These are phyloP conservation scores for Syritta pipiens DNA, from an alignment of 2,888 invertebrate genomes.

Conservation along the genomic window DNA sequence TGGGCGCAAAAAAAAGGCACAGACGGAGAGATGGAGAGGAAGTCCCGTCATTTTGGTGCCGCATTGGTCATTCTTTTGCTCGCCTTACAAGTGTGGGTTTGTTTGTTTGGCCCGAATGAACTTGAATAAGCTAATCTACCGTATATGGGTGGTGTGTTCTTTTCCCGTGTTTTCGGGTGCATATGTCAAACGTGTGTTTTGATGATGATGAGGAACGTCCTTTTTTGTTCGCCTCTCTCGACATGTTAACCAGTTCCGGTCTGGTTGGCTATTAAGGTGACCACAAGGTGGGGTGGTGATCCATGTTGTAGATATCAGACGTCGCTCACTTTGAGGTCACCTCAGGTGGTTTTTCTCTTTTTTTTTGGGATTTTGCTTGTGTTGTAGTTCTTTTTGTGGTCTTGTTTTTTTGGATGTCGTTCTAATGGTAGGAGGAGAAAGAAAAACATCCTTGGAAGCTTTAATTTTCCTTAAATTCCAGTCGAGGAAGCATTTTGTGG, in stretches of 20 bases:
- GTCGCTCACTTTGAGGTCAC: constrained; percentile 45
- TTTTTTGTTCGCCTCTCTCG: constrained; percentile 15
- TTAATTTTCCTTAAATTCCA: too few relatives aligned
- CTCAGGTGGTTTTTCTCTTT: constrained; percentile 8
- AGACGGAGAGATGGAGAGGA: constrained; percentile 5
- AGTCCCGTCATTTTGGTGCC: constrained; percentile 52
- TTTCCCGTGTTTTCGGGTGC: constrained; percentile 11
- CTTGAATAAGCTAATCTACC: constrained; percentile 66
- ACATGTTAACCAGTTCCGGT: constrained; percentile 6
- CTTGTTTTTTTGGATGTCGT: too few relatives aligned
- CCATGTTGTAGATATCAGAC: constrained; percentile 29
- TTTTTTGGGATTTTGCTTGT: too few relatives aligned
- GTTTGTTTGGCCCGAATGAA: constrained; percentile 61
- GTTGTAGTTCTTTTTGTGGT: too few relatives aligned
- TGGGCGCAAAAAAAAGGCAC: constrained; percentile 12
- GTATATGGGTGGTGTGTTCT: constrained; percentile 42
- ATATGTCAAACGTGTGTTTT: constrained; percentile 59
- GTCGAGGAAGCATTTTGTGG: too few relatives aligned
- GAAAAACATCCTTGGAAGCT: too few relatives aligned
- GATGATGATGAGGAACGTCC: constrained; percentile 5
- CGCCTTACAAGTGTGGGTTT: background rate
- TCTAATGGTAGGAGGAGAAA: too few relatives aligned
- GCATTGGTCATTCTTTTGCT: constrained; percentile 55
- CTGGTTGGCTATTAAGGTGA: constrained; percentile 5
- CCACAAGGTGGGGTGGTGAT: background rate